These are phyloP conservation scores for Ispidina picta DNA, from an alignment of 2,797 vertebrate species.

Conservation along the genomic window DNA sequence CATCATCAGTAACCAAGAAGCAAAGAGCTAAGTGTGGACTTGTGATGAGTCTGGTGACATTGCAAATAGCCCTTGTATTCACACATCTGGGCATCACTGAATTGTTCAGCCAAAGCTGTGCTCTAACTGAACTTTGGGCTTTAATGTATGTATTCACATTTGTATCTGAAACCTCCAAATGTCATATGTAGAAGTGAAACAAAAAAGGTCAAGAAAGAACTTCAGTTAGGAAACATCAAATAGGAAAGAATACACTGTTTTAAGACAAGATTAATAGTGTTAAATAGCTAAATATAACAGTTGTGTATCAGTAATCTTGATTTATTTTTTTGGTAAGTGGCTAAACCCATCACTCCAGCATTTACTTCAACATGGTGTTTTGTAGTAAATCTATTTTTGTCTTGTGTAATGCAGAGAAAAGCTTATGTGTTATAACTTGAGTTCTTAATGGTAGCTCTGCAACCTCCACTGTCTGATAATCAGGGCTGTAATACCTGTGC, in stretches of 20 bases:
- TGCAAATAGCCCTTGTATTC: neutral
- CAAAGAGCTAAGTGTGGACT: neutral
- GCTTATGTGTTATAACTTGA: neutral
- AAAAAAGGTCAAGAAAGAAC: neutral
- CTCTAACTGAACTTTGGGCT: neutral
- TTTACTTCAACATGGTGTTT: neutral
- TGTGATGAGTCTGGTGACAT: neutral
- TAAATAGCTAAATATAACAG: neutral
- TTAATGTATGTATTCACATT: neutral
- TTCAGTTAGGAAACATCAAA: neutral
- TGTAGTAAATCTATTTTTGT: neutral
- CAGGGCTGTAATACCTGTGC: neutral
- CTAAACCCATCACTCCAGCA: neutral
- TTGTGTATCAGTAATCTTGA: neutral
- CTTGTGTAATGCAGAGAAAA: neutral
- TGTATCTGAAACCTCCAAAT: neutral
- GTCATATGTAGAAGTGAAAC: neutral
- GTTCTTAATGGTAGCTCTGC: neutral
- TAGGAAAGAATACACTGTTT: neutral
- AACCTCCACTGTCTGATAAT: neutral
- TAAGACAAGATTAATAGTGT: neutral
- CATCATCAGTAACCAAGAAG: neutral
- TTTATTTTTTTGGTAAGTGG: neutral
- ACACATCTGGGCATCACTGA: neutral
- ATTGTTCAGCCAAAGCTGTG: neutral